Base-by-base conservation (phyloP, 2,888 invertebrate species). In the Drosophila tanythrix region DNA sequence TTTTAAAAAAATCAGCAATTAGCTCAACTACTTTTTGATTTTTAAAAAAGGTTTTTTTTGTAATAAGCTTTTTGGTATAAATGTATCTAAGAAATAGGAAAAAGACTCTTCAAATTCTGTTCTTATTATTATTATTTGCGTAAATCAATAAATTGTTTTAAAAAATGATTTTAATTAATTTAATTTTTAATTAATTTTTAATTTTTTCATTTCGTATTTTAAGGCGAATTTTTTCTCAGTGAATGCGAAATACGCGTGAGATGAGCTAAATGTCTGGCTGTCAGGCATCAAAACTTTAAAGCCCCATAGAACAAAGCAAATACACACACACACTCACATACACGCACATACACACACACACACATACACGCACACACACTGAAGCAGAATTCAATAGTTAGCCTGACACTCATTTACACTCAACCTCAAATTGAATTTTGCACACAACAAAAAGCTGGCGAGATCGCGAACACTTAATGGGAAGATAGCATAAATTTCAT, bases 371-470 rank as follows among this genome's bases (percentile, higher is more conserved):
- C 70, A 58, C 70, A 55, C 59, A 46, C 53, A 55, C 31, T 38
- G 50, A 8, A 61, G 61, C 38, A 31, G 48, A 31, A 55, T 69
- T 64, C 63, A 70, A 68, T 65, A 68, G 62, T 51, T 52, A 48
- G 57, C 38, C 40, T 57, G 68, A 40, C 66, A 66, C 59, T 57
- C 62, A 73, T 80, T 61, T 70, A 46, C 68, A 77, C 53, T 58
- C 60, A 71, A 70, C 70, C 83, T 67, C 70, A 89, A 84, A 88
- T 86, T 89, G 62, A 88, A 85, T 86, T 89, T 80, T 60, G 65
- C 77, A 51, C 67, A 73, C 68, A 72, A 81, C 79, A 83, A 81
- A 86, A 71, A 61, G 43, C 48, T 48, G 36, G 40, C 29, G 38
- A 80, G 71, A 79, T 79, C 80, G 76, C 80, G 56, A 36, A 29